phyloP scores from a whole-genome alignment of 2,888 invertebrate species.

The Crepidodera aurea region DNA sequence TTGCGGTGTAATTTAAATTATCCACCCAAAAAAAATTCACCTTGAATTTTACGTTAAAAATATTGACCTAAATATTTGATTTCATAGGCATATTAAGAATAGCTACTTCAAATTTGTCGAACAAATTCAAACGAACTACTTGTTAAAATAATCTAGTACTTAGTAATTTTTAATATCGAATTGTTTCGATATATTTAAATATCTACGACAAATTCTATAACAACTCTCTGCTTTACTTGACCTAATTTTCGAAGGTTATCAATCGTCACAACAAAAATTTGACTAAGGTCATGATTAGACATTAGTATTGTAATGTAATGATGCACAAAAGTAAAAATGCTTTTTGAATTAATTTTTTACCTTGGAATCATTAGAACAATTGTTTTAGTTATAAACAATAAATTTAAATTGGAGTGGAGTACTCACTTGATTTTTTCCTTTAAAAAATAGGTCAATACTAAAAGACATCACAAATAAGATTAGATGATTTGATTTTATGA shows the following conservation, averaged over 20 bases:
- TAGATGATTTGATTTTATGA: neutral
- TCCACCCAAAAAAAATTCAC: no score
- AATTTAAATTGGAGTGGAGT: neutral
- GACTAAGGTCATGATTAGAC: constrained; percentile 23
- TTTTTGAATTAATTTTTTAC: constrained; percentile 3
- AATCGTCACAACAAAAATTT: constrained; percentile 15
- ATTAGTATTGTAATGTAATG: constrained; percentile 8
- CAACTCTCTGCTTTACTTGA: constrained; percentile 10
- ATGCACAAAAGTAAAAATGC: constrained; percentile 3
- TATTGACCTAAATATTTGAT: no score
- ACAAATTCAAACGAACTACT: no score
- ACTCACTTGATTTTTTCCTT: neutral
- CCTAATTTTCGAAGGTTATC: constrained; percentile 21
- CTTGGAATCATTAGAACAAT: constrained; percentile 16
- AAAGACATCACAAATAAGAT: neutral
- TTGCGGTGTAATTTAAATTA: no score
- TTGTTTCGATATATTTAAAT: neutral
- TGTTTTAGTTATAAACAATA: constrained; percentile 15
- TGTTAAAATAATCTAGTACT: no score
- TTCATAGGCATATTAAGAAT: no score
- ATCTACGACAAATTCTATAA: neutral
- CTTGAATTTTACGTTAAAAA: no score
- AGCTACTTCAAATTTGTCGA: no score
- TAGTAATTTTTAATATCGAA: no score
- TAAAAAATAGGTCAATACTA: constrained; percentile 11